Conservation (phyloP, 2,888 invertebrate genomes). For the Sicus ferrugineus region DNA sequence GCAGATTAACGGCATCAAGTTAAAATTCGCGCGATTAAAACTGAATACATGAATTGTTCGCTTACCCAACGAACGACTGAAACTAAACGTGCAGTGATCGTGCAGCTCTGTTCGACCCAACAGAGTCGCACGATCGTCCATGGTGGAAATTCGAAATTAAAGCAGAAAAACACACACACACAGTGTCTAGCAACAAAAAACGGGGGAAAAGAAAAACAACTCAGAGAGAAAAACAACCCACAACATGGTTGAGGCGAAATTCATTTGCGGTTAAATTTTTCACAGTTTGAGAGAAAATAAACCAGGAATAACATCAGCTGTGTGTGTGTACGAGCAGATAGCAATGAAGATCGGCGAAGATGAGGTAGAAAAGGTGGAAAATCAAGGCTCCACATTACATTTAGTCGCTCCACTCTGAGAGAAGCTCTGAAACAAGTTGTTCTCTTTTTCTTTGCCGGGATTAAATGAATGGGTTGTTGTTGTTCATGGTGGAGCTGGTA, state of each 20-base stretch:
- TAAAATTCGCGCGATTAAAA: neutral
- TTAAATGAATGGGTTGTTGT: neutral
- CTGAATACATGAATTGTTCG: constrained; percentile 20
- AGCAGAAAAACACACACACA: constrained; percentile 16
- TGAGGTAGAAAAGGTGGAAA: neutral
- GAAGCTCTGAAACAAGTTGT: neutral
- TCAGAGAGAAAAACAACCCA: neutral
- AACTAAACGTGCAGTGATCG: constrained; percentile 26
- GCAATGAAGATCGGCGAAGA: neutral
- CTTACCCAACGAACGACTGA: constrained; percentile 5
- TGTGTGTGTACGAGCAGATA: neutral
- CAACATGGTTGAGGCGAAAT: neutral
- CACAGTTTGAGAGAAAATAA: constrained; percentile 19
- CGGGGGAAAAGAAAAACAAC: constrained; percentile 1
- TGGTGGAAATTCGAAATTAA: constrained; percentile 22
- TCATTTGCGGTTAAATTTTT: constrained; percentile 22
- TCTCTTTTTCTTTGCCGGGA: neutral
- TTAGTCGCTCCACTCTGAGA: neutral
- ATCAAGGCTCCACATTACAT: neutral
- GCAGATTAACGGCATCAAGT: neutral
- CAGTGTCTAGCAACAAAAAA: constrained; percentile 3
- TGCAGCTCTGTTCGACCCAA: constrained; percentile 26
- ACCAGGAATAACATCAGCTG: neutral
- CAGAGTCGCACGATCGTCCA: constrained; percentile 5
- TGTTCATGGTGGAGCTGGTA: neutral